Base-by-base conservation (phyloP, 2,888 invertebrate genomes). In the Trichopria drosophilae region DNA sequence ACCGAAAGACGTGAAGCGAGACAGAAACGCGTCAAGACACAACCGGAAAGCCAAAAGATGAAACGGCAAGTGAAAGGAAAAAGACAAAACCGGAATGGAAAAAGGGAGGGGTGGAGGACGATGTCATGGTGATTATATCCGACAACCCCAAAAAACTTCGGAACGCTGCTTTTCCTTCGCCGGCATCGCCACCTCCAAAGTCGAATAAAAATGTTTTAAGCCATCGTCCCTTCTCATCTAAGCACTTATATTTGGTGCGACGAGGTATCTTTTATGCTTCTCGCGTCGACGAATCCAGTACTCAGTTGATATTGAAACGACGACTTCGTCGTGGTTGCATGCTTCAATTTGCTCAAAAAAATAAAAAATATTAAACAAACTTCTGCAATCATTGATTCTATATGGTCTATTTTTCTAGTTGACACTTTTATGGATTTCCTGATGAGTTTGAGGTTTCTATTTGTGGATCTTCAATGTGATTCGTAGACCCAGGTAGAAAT, bases 231-330 rank as follows among this genome's bases (percentile, higher is more conserved):
- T 13, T 10, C 29, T 61, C 61, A 60, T 61, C 60, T 57, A 39
- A 66, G 68, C 67, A 71, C 69, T 72, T 67, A 69, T 71, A 71
- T 69, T 71, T 69, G 68, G 62, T 63, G 22, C 12, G 49, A 39
- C 51, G 62, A 60, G 64, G 63, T 70, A 66, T 69, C 62, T 64
- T 66, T 66, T 67, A 63, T 63, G 54, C 46, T 60, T 50, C 59
- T 40, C 42, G 29, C 16, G 12, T 9, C 7, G 18, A 6, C 9
- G 19, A 15, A 16, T n/a, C n/a, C n/a, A 28, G 26, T 49, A 58
- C 58, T 60, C 52, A 51, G 56, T 44, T 52, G 60, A 64, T 64
- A 64, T 65, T 64, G 63, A 65, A 65, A 63, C 53, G 60, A 59
- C 53, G 48, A 55, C 41, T n/a, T 26, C n/a, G 26, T n/a, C 9